Evolutionary conservation across 1,140 invertebrate species (phyloP), one percentile per base, ranked within the genome.

Genomic region (Papilio polytes): DNA sequence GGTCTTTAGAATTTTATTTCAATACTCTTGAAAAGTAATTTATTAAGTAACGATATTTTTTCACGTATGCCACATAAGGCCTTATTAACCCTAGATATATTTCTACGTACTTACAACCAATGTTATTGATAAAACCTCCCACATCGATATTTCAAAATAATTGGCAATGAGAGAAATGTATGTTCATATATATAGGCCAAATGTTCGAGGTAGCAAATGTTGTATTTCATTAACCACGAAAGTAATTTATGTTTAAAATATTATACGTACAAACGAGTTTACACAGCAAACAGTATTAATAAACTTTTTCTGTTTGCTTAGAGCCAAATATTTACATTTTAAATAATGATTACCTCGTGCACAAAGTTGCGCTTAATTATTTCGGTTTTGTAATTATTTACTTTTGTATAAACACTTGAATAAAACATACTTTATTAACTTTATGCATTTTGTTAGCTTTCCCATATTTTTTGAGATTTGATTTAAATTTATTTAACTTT

Each of bases 261-360:
- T 78, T 78, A 78, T 66, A 78, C 56, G 77, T 63, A 44, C 77
- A 63, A 63, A 44, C 77, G 77, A 46, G 77, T 22, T 59, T 78
- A 66, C 76, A 74, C 44, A 63, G 77, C 59, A 78, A 78, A 78
- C 56, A 78, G 59, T 66, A 78, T 78, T 78, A 63, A 78, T 78
- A 78, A 78, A 78, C 77, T 78, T 78, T 78, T 78, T 78, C 53
- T 78, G 77, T 78, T 78, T 78, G 77, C 41, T 66, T 78, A 78
- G 36, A 78, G 77, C 53, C 77, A 78, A 78, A 78, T 78, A 78
- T 78, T 78, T 78, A 78, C 77, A 78, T 78, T 78, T 66, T 46
- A 78, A 78, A 78, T 78, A 78, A 63, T 44, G 41, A 66, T 78
- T 78, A 78, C n/a, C n/a, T 66, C 76, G 53, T 78, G 53, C 20